Conservation (phyloP, 1,140 invertebrate genomes). For the Sitodiplosis mosellana region DNA sequence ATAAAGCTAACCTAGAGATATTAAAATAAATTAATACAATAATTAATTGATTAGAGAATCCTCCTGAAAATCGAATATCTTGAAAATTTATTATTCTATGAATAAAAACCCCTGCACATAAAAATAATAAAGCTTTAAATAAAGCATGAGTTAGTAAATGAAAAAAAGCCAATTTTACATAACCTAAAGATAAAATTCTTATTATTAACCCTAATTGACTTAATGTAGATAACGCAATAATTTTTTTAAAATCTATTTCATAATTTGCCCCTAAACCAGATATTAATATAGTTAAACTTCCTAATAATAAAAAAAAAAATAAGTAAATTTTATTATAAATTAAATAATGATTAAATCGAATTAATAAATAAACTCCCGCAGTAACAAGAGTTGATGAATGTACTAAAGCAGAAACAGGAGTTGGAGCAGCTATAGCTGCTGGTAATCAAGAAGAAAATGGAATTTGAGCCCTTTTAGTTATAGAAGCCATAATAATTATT, state of each 20-base stretch:
- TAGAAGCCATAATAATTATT: slow-evolving; percentile 29
- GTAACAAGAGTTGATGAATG: slow-evolving; percentile 58
- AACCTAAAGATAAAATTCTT: slow-evolving; percentile 30
- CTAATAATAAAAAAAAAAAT: slow-evolving; percentile 25
- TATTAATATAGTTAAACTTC: slow-evolving; percentile 37
- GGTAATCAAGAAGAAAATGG: slow-evolving; percentile 49
- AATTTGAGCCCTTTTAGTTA: slow-evolving; percentile 57
- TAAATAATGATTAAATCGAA: slow-evolving; percentile 32
- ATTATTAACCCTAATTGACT: slow-evolving; percentile 46
- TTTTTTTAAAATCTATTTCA: slow-evolving; percentile 47
- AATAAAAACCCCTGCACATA: slow-evolving; percentile 35
- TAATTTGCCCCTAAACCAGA: slow-evolving; percentile 34
- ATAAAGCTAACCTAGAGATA: slow-evolving; percentile 28
- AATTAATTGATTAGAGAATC: slow-evolving; percentile 16
- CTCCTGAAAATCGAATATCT: slow-evolving; percentile 36
- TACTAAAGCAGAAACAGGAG: slow-evolving; percentile 46
- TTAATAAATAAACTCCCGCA: slow-evolving; percentile 48
- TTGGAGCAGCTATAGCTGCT: slow-evolving; percentile 45
- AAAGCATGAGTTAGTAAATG: slow-evolving; percentile 40
- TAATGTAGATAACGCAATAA: slow-evolving; percentile 52
- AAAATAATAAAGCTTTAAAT: slow-evolving; percentile 40
- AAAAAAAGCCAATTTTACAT: slow-evolving; percentile 33
- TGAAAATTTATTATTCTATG: slow-evolving; percentile 32
- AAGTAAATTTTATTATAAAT: slow-evolving; percentile 9
- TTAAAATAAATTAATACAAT: slow-evolving; percentile 23